Conservation (phyloP, 1,140 invertebrate species). For the Lordiphosa stackelbergi region DNA sequence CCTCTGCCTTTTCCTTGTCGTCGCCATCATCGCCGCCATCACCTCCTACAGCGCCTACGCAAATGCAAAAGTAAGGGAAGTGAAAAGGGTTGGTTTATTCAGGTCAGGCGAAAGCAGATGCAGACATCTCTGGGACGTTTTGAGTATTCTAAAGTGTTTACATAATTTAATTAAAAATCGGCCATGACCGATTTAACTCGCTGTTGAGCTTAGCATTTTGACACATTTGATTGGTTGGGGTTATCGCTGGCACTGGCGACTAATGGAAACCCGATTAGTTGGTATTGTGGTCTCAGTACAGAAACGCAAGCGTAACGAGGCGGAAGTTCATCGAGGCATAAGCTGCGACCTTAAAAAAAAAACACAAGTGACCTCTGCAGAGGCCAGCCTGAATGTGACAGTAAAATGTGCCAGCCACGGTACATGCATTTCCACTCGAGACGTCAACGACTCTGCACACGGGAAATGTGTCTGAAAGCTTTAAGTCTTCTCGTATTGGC, state of each 20-base stretch:
- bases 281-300: constrained; percentile 25
- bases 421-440: constrained; percentile 16
- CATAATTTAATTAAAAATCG: constrained; percentile 31
- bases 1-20: constrained; percentile 96
- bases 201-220: constrained; percentile 45
- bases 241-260: constrained; percentile 24
- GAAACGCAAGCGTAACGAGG: constrained; percentile 11
- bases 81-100: neutral
- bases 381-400: neutral
- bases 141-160: constrained; percentile 6
- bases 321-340: constrained; percentile 39
- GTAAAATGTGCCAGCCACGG: neutral
- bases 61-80: constrained; percentile 18
- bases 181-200: constrained; percentile 58
- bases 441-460: constrained; percentile 4
- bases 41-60: constrained; percentile 91
- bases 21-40: constrained; percentile 92
- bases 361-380: constrained; percentile 7
- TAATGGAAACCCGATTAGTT: constrained; percentile 52
- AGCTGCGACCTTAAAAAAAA: constrained; percentile 18
- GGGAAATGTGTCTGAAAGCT: constrained; percentile 24
- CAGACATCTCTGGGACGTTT: neutral
- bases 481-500: constrained; percentile 16
- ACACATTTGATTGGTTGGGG: constrained; percentile 47
- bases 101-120: neutral